Base-by-base conservation (phyloP, 2,797 vertebrate genomes). In the Hemitrygon akajei region DNA sequence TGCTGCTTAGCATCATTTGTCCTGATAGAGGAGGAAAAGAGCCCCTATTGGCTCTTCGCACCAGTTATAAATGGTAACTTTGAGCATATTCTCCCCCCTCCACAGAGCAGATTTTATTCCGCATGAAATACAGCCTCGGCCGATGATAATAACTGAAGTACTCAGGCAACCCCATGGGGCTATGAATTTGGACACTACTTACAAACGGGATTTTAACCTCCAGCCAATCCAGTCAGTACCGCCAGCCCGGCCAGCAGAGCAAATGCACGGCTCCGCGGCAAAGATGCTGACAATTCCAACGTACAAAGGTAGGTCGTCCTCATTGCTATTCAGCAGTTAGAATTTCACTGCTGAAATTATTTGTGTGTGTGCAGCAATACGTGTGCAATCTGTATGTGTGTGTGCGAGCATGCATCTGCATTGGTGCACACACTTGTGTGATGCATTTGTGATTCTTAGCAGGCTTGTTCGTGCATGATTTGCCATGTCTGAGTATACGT, bases 111-210 rank as follows among this genome's bases (percentile, higher is more conserved):
- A 96, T 94, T 96, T 94, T 25, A n/a, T 93, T 77, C 80, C 93
- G 94, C 94, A 95, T 94, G 93, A 95, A 94, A 69, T 95, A 7
- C 84, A 94, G 22, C 95, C 95, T n/a, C 93, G 87, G 94, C 96
- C 95, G 94, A 0, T 12, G 63, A 94, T 94, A 93, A 58, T 93
- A 79, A 95, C 84, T 1, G 80, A 95, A 16, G 89, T 93, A 0
- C 82, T 84, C 0, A 1, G 95, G 86, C 95, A 94, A 93, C 95
- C 93, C 30, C 93, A 94, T 71, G 94, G 96, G 84, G 93, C 12
- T 18, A 96, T 96, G 95, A 95, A 96, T 94, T 94, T 96, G 80
- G 94, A 94, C 94, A 95, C 96, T 5, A 96, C 94, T 0, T 96
- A 96, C 25, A 96, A 94, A 84, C 94, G 96, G 58, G 95, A 96